Percentiles rank a stretch among this genome's conserved stretches.
Evolutionary conservation across 2,113 vertebrate species (phyloP).

Genomic region (Quiscalus mexicanus): DNA sequence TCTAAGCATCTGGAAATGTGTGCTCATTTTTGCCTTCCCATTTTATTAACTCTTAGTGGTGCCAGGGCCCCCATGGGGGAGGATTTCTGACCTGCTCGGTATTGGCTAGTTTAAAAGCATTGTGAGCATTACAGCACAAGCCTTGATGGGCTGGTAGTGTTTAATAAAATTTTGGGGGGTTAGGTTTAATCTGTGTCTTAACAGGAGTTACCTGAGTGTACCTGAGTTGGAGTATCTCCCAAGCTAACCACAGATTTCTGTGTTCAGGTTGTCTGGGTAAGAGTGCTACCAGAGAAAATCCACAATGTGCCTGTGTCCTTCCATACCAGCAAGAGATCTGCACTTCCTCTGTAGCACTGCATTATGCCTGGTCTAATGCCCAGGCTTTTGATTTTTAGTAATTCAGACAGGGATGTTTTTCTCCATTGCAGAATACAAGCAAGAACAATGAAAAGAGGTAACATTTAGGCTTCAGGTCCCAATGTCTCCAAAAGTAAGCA

Average conservation of each 20-base stretch:
- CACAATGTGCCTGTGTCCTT: background rate
- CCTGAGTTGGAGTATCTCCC: background rate
- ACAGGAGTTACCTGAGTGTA: background rate
- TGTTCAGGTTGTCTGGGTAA: background rate
- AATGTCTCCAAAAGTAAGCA: background rate
- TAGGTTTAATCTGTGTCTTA: background rate
- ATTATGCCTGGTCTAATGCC: background rate
- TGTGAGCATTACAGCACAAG: background rate
- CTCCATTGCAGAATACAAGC: background rate
- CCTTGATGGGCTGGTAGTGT: background rate
- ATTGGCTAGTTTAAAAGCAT: background rate
- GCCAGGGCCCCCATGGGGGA: background rate
- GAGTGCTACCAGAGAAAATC: background rate
- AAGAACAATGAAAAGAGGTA: background rate
- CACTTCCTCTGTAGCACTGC: background rate
- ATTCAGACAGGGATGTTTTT: background rate
- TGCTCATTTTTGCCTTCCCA: background rate
- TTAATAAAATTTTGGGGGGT: background rate
- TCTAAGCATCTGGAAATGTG: background rate
- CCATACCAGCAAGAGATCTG: background rate
- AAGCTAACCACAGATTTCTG: background rate
- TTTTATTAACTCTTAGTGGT: background rate
- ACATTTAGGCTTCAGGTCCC: background rate
- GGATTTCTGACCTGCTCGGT: background rate
- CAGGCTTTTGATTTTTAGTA: background rate